Base-by-base conservation (phyloP, 2,113 vertebrate genomes). In the Zonotrichia leucophrys region DNA sequence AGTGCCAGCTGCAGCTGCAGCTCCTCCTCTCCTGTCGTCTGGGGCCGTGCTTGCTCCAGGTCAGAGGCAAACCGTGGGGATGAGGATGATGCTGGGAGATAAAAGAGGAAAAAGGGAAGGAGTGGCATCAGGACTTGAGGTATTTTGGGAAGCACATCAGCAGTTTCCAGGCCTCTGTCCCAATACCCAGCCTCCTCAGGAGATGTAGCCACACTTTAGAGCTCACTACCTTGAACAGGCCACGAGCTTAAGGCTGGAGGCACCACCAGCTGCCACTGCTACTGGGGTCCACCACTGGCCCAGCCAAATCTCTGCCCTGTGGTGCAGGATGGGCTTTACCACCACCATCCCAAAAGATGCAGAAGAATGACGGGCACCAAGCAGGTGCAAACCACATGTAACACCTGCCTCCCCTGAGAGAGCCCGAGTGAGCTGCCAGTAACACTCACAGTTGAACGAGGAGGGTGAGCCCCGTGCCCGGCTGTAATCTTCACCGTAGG, bases 1-100 rank as follows among this genome's bases (percentile, higher is more conserved):
- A 99, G 80, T 1, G 99, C 99, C 92, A 99, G 98, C 98, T 99
- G 99, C 94, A 99, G 97, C 97, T 99, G 99, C 73, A 99, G 98
- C 93, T 99, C 99, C 96, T 99, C 99, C 94, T 99, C 99, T 25
- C 99, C 99, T 0, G 98, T 99, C 0, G 99, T 99, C 94, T 99
- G 98, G 2, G 99, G 99, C 60, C 99, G 98, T 1, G 99, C 99
- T 92, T 99, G 98, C 97, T 99, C 99, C 96, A 99, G 87, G 87
- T 99, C 99, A 5, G 99, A 98, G 67, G 98, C 96, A 1, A 98
- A 98, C 49, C 89, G 98, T 60, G 98, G 98, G 20, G 99, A 98
- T 3, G 99, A 98, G 83, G 98, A 98, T 28, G 98, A 98, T 60
- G 99, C 99, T 99, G 93, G 44, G 94, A 96, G 6, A 66, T 8